phyloP scores from a whole-genome alignment of 2,797 vertebrate genomes.

The Pangasius larnaudii region DNA sequence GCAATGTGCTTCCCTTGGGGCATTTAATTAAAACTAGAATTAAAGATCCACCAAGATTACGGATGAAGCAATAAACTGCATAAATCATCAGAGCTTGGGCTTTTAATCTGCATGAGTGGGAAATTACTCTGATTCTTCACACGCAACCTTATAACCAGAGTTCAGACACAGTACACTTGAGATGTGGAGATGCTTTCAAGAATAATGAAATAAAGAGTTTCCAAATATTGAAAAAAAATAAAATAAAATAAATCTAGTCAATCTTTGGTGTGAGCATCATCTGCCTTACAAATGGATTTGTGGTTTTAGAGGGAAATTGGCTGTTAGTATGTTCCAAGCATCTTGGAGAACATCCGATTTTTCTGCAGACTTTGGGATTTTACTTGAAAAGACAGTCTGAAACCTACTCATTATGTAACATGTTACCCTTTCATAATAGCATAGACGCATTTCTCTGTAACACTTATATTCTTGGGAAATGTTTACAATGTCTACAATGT shows the following conservation, averaged over 20 bases:
- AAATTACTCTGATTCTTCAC: not conserved
- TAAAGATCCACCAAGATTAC: not conserved
- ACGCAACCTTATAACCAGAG: not conserved
- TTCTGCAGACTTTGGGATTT: not conserved
- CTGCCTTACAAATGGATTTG: not conserved
- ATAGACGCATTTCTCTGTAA: not conserved
- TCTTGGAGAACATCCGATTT: not conserved
- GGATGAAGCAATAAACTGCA: constrained; percentile 5
- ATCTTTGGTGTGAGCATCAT: not conserved
- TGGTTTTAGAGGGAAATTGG: not conserved
- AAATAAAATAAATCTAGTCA: not conserved
- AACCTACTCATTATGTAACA: not conserved
- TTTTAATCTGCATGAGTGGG: not conserved
- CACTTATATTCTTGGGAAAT: not conserved
- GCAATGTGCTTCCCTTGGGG: not conserved
- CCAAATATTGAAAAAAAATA: too few relatives aligned
- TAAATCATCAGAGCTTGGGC: not conserved
- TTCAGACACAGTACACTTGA: not conserved
- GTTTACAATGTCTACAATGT: not conserved
- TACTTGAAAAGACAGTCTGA: not conserved
- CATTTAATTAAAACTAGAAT: constrained; percentile 10
- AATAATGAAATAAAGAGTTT: not conserved
- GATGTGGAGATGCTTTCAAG: not conserved
- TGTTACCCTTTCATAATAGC: not conserved
- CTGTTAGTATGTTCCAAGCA: not conserved